Percentiles rank a stretch among this genome's conserved stretches.
These are phyloP conservation scores for Lateolabrax maculatus DNA, from an alignment of 2,797 vertebrate genomes.

Conservation along the genomic window DNA sequence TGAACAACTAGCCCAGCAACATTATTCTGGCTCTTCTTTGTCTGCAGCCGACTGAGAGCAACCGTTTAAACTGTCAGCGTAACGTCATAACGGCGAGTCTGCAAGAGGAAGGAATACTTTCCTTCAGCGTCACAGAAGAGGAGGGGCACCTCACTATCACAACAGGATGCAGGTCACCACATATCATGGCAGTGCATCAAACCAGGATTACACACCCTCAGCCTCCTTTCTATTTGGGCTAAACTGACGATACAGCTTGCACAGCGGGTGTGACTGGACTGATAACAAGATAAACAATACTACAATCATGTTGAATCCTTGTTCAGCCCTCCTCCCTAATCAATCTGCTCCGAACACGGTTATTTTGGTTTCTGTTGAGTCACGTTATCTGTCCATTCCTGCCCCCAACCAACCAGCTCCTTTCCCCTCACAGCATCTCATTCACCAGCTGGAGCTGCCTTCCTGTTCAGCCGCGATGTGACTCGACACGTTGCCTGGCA, in stretches of 20 bases:
- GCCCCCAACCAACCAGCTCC: neutral
- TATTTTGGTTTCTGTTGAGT: conserved; percentile 15
- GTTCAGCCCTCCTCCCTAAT: neutral
- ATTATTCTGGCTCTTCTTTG: conserved; percentile 46
- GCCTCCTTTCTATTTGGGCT: conserved; percentile 42
- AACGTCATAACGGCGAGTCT: conserved; percentile 45
- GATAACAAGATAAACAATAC: conserved; percentile 30
- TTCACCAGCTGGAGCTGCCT: conserved; percentile 30
- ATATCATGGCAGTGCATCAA: conserved; percentile 57
- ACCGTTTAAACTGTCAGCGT: conserved; percentile 68
- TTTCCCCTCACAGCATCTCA: conserved; percentile 3
- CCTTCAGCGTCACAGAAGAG: conserved; percentile 52
- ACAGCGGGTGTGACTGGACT: conserved; percentile 32
- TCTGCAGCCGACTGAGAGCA: conserved; percentile 8
- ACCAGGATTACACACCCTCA: conserved; percentile 45
- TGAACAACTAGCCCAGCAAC: conserved; percentile 23
- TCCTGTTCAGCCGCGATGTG: conserved; percentile 34
- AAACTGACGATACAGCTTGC: conserved; percentile 43
- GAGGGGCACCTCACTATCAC: conserved; percentile 57
- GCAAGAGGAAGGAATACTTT: conserved; percentile 54
- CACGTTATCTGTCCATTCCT: conserved; percentile 11
- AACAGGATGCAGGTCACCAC: conserved; percentile 75
- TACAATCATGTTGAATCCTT: neutral
- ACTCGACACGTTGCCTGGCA: conserved; percentile 14
- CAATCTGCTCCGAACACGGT: neutral